A percentile compares a stretch with the other conserved stretches of the same genome.
These are phyloP conservation scores for Characodon lateralis DNA, from an alignment of 2,797 vertebrate species.

Conservation along the genomic window DNA sequence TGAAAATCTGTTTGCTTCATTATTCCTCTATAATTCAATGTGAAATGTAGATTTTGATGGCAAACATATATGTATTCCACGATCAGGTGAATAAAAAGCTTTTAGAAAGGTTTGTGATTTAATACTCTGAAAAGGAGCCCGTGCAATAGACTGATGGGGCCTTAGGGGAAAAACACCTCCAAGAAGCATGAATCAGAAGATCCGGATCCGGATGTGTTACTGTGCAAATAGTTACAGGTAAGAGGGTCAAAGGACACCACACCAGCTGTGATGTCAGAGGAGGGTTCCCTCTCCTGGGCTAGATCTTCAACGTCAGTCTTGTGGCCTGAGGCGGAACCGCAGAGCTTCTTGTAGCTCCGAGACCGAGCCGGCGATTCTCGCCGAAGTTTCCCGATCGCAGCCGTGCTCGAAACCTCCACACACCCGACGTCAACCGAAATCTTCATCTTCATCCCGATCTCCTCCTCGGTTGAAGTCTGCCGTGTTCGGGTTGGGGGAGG, in stretches of 20 bases:
- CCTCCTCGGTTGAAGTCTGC: conserved; percentile 35
- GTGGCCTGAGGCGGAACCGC: conserved; percentile 18
- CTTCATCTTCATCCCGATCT: conserved; percentile 40
- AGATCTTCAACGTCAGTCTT: not conserved
- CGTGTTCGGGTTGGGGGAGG: conserved; percentile 42
- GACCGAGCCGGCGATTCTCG: conserved; percentile 37
- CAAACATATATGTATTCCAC: not conserved
- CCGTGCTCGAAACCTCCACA: conserved; percentile 56
- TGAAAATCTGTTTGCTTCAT: not conserved
- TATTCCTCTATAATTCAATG: not conserved
- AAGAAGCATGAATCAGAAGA: not conserved
- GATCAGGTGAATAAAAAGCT: not conserved
- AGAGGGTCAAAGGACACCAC: not conserved
- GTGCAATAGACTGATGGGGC: not conserved
- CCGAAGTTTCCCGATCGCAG: conserved; percentile 58
- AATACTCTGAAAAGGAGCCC: not conserved
- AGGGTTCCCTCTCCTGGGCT: not conserved
- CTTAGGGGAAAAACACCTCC: not conserved
- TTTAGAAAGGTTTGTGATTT: not conserved
- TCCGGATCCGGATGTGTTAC: not conserved
- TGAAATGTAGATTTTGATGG: not conserved
- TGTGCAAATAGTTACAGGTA: too few relatives aligned
- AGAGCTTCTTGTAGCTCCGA: conserved; percentile 21
- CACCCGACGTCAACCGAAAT: conserved; percentile 62
- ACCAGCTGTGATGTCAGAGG: not conserved